Evolutionary conservation across 37 sponge, comb jelly and placozoan genomes (phyloP).

Genomic region (Halichondria panicea): DNA sequence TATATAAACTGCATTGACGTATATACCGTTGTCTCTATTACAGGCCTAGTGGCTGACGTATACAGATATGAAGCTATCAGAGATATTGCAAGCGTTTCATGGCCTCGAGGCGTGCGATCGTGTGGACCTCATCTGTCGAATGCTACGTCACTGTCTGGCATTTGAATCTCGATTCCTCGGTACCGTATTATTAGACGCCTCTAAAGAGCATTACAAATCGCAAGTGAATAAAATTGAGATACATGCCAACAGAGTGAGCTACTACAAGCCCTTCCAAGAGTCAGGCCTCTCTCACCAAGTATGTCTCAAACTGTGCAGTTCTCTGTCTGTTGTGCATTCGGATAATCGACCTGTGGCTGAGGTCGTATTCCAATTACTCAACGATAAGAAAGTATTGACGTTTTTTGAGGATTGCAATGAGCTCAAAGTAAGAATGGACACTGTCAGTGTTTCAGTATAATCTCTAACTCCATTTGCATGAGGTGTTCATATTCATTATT

Average conservation of each 20-base stretch:
- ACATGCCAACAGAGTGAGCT: slow-evolving; percentile 46
- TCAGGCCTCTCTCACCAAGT: slow-evolving; percentile 41
- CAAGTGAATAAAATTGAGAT: slow-evolving; percentile 27
- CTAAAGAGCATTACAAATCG: slow-evolving; percentile 29
- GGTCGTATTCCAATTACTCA: slow-evolving; percentile 46
- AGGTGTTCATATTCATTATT: too few species aligned
- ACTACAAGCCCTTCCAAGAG: slow-evolving; percentile 41
- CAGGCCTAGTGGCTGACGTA: too few species aligned
- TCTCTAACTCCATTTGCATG: too few species aligned
- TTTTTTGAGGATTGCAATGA: slow-evolving; percentile 27
- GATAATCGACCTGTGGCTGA: slow-evolving; percentile 73
- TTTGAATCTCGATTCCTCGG: slow-evolving; percentile 66
- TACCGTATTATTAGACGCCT: slow-evolving; percentile 39
- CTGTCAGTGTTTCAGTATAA: too few species aligned
- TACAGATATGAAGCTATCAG: slow-evolving; percentile 38
- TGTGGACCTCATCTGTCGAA: slow-evolving; percentile 62
- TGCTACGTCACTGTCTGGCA: slow-evolving; percentile 62
- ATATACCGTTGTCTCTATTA: too few species aligned
- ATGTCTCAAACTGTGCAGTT: slow-evolving; percentile 63
- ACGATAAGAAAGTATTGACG: slow-evolving; percentile 24
- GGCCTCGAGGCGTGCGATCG: slow-evolving; percentile 63
- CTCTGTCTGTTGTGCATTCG: slow-evolving; percentile 54
- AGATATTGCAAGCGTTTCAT: slow-evolving; percentile 56
- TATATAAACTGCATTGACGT: too few species aligned
- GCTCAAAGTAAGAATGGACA: too few species aligned